phyloP scores from a whole-genome alignment of 2,113 vertebrate genomes.

The Rhea americana region DNA sequence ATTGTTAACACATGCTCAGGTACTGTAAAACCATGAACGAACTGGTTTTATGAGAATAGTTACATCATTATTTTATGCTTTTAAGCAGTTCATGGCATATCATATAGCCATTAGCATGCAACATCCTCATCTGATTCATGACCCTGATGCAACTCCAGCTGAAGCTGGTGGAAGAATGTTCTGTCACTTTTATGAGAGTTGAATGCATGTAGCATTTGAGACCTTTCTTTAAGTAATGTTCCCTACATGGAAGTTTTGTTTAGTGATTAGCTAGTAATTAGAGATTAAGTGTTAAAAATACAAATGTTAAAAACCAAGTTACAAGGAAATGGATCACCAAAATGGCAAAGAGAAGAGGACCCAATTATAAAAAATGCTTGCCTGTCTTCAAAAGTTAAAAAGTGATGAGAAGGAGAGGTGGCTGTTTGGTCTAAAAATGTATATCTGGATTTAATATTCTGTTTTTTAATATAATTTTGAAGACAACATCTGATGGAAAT shows the following conservation, averaged over 20 bases:
- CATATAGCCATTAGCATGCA: not conserved
- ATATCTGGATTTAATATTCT: not conserved
- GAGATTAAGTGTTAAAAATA: not conserved
- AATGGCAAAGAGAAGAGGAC: not conserved
- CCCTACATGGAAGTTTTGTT: not conserved
- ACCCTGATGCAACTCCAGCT: not conserved
- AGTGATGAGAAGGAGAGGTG: not conserved
- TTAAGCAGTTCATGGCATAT: not conserved
- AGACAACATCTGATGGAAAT: not conserved
- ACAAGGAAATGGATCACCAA: not conserved
- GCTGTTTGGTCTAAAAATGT: not conserved
- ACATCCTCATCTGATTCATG: conserved; percentile 11
- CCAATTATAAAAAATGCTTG: not conserved
- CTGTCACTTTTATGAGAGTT: not conserved
- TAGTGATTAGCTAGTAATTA: not conserved
- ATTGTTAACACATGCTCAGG: not conserved
- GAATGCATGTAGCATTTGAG: not conserved
- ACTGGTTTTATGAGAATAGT: conserved; percentile 8
- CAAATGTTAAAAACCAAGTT: not conserved
- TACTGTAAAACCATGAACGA: not conserved
- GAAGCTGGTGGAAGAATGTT: not conserved
- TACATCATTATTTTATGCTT: not conserved
- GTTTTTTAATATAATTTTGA: conserved; percentile 1
- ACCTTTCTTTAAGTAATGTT: not conserved
- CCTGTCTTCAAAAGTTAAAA: not conserved